Base-by-base conservation (phyloP, 2,113 vertebrate genomes). In the Scomber scombrus region DNA sequence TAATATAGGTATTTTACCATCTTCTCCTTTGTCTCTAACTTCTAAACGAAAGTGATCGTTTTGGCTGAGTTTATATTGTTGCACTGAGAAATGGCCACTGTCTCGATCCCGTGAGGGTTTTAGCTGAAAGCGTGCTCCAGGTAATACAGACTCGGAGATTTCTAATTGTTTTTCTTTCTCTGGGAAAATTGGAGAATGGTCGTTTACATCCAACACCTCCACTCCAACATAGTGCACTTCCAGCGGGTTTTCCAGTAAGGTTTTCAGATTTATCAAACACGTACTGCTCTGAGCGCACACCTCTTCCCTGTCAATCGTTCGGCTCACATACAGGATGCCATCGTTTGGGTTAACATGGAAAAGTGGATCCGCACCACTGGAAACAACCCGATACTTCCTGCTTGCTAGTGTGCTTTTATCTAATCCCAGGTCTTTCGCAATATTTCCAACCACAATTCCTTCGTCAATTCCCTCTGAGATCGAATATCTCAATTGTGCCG, bases 361-460 rank as follows among this genome's bases (percentile, higher is more conserved):
- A 58, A 89, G 73, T 2, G 66, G 63, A 0, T 91, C 78, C 1
- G 80, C 70, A 0, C 47, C 66, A 19, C 71, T 74, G 18, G 92
- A 91, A 12, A 94, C 91, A 18, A 95, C 80, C 1, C 94, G 78
- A 60, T 88, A 92, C 13, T 88, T 84, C 26, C 95, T 82, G 0
- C 89, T 74, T 19, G 31, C 80, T 19, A 94, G 49, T 0, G 77
- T 78, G 26, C 47, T 65, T 34, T 85, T 63, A 23, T 94, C 92
- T 15, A 94, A 21, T 18, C 93, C 93, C 16, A 95, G 67, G 81
- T 95, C 94, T 8, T 92, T 94, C 8, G 92, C 93, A 3, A 95
- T 50, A 19, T 95, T 94, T 71, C 93, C 94, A n/a, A 95, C 91
- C 15, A 87, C 58, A 40, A 88, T 71, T 11, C 91, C 93, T 29